phyloP scores from a whole-genome alignment of 2,113 vertebrate genomes.

The Sapayoa aenigma region DNA sequence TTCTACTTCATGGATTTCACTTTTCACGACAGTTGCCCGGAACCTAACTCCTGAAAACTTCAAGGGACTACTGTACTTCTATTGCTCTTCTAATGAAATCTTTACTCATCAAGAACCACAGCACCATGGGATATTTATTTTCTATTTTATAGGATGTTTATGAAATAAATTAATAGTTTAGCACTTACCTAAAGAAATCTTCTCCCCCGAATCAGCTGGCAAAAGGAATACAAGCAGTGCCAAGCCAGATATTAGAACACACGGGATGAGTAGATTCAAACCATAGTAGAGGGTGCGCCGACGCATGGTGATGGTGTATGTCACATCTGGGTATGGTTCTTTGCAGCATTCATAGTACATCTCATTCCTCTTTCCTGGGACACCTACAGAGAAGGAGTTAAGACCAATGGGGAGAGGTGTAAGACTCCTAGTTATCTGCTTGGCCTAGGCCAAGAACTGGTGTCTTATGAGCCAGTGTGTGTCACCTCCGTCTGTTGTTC shows the following conservation, averaged over 20 bases:
- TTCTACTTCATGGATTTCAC: no score
- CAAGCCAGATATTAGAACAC: conserved; percentile 87
- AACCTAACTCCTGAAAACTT: no score
- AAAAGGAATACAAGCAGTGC: conserved; percentile 88
- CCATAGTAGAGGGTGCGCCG: conserved; percentile 88
- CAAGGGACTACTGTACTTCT: no score
- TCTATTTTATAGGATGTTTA: not conserved
- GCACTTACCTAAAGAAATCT: conserved; percentile 75
- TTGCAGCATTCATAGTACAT: conserved; percentile 90
- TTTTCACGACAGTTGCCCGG: no score
- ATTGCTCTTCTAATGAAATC: not conserved
- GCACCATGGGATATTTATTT: not conserved
- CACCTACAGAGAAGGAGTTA: conserved; percentile 62
- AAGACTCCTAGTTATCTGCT: not conserved
- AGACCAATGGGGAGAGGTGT: not conserved
- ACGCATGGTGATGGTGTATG: conserved; percentile 88
- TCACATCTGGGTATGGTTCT: conserved; percentile 90
- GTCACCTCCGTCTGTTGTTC: not conserved
- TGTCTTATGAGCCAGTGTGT: not conserved
- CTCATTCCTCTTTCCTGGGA: conserved; percentile 87
- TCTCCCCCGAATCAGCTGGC: conserved; percentile 90
- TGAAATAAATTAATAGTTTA: not conserved
- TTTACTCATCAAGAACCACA: not conserved
- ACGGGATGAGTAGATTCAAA: conserved; percentile 88
- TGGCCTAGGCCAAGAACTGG: not conserved